These are phyloP conservation scores for Scytalopus superciliaris DNA, from an alignment of 2,113 vertebrate genomes.

Conservation along the genomic window DNA sequence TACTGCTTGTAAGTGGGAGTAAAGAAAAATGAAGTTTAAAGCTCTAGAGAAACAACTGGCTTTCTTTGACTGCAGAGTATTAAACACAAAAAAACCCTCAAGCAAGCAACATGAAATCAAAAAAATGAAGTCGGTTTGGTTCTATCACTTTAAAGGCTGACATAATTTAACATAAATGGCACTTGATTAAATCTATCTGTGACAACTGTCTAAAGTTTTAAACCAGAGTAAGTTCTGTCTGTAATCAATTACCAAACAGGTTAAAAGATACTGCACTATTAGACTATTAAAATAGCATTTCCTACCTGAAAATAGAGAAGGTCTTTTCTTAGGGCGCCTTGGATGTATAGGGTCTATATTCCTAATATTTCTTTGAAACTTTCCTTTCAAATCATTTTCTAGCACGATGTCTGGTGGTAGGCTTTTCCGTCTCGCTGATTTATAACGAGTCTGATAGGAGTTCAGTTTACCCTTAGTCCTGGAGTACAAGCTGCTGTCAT, in stretches of 20 bases:
- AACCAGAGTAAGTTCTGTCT: not conserved
- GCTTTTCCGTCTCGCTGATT: slow-evolving; percentile 76
- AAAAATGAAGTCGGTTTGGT: not conserved
- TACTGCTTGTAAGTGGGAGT: not conserved
- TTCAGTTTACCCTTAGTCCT: slow-evolving; percentile 76
- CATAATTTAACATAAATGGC: not conserved
- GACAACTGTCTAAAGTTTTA: not conserved
- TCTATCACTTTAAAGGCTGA: not conserved
- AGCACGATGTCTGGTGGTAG: slow-evolving; percentile 81
- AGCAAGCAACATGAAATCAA: not conserved
- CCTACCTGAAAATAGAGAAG: slow-evolving; percentile 94
- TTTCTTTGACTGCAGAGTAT: not conserved
- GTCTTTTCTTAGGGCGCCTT: slow-evolving; percentile 87
- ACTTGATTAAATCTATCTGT: not conserved
- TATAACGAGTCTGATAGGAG: slow-evolving; percentile 69
- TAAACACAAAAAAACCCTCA: not conserved
- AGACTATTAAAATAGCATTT: not conserved
- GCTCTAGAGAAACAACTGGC: not conserved
- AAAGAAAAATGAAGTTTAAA: slow-evolving; percentile 1
- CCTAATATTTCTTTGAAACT: slow-evolving; percentile 77
- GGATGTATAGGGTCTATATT: slow-evolving; percentile 79
- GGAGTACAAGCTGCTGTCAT: slow-evolving; percentile 77
- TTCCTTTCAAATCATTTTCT: slow-evolving; percentile 83
- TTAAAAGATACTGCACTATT: not conserved
- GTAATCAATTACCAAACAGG: not conserved